Base-by-base conservation (phyloP, 2,888 invertebrate species). In the Chloroclysta siterata region DNA sequence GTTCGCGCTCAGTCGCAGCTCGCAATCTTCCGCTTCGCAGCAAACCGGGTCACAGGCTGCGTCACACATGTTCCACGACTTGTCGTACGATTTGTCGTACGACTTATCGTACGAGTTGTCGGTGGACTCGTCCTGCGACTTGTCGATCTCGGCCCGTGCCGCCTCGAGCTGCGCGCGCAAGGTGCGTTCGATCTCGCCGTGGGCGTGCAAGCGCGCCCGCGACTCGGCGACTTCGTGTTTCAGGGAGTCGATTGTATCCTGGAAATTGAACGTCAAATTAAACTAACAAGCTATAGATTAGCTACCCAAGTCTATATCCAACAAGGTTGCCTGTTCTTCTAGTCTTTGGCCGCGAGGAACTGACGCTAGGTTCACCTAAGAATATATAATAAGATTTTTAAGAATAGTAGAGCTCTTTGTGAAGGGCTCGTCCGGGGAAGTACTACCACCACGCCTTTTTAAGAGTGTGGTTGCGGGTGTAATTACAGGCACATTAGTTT, bases 171-270 rank as follows among this genome's bases (percentile, higher is more conserved):
- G 92, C 51, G 93, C 92, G 66, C 90, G 89, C 60, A 92, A 72
- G 1, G 90, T 90, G 58, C 90, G 87, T 79, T 93, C 93, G 60
- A 89, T 86, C 80, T 93, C 92, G 74, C 91, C 83, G 77, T 91
- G 89, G 63, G 90, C 89, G 76, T 90, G 90, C 65, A 93, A 70
- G 22, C 92, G 87, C 65, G 87, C 84, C 62, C 92, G 82, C 71
- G 92, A 93, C 69, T 92, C 92, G 14, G 84, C 84, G 15, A 93
- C 92, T 79, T 93, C 93, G 68, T 87, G 88, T 78, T 92, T 93
- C 46, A 93, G 77, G 63, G 88, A 83, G 69, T 90, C 93, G 72
- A 93, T 90, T 68, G 92, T 92, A 68, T 85, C 86, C 93, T 93
- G 77, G n/a, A 84, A 77, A 50, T 39, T 44, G 2, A 10, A 17